These are phyloP conservation scores for Triplophysa yarkandensis DNA, from an alignment of 2,797 vertebrate species.

Conservation along the genomic window DNA sequence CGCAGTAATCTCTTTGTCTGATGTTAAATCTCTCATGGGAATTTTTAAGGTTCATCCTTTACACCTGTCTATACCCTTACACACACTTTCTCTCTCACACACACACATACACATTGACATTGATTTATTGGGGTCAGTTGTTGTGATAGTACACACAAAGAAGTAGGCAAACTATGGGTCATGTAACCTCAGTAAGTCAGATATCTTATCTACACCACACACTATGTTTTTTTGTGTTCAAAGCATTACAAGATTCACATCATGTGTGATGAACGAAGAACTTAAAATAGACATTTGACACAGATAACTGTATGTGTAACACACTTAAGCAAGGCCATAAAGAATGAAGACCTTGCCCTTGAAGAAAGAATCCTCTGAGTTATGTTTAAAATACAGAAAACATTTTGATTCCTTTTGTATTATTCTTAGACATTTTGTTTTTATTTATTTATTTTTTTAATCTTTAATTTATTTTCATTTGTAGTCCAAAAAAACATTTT, in stretches of 20 bases:
- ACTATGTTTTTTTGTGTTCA: neutral
- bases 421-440: no score
- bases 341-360: neutral
- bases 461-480: neutral
- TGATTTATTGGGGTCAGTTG: slow-evolving; percentile 31
- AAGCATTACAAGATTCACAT: slow-evolving; percentile 5
- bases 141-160: slow-evolving; percentile 46
- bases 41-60: slow-evolving; percentile 21
- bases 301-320: no score
- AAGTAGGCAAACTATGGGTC: no score
- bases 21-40: slow-evolving; percentile 23
- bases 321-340: slow-evolving; percentile 1
- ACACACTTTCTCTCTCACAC: slow-evolving; percentile 1
- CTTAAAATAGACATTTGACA: slow-evolving; percentile 15
- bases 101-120: slow-evolving; percentile 15
- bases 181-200: slow-evolving; percentile 15
- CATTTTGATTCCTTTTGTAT: neutral
- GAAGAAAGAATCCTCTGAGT: neutral
- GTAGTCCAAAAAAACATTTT: neutral
- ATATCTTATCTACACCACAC: slow-evolving; percentile 29
- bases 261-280: slow-evolving; percentile 10
- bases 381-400: neutral
- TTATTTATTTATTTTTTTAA: no score
- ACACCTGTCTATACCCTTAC: slow-evolving; percentile 39
- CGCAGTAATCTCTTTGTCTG: neutral